These are phyloP conservation scores for Lutraria lutraria DNA, from an alignment of 2,888 invertebrate genomes.

Conservation along the genomic window DNA sequence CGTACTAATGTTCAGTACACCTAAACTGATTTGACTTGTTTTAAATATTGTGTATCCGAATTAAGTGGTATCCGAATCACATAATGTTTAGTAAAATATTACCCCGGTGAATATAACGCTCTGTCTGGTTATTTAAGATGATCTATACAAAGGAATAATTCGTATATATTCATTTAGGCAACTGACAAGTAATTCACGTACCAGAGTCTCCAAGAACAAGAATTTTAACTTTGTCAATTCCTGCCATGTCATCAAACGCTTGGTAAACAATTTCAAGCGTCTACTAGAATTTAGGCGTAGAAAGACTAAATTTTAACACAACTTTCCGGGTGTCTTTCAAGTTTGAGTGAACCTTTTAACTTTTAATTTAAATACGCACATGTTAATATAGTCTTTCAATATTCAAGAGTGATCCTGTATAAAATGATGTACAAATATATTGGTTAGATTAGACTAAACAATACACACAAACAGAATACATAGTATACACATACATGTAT, in stretches of 20 bases:
- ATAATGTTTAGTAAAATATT: neutral
- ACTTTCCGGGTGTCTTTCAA: no score
- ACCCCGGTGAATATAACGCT: neutral
- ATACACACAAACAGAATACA: no score
- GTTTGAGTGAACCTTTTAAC: no score
- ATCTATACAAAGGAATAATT: neutral
- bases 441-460: no score
- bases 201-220: constrained; percentile 86
- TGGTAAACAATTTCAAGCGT: constrained; percentile 16
- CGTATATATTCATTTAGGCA: neutral
- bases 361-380: no score
- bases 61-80: neutral
- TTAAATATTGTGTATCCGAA: constrained; percentile 2
- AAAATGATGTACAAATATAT: no score
- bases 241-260: constrained; percentile 74
- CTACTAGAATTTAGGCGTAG: neutral
- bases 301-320: neutral
- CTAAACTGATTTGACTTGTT: neutral
- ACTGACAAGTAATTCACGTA: constrained; percentile 46
- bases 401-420: no score
- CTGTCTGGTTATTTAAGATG: neutral
- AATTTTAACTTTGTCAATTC: constrained; percentile 84
- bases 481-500: no score
- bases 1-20: neutral
- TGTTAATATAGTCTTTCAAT: no score